Evolutionary conservation across 1,140 invertebrate species (phyloP).

Genomic region (Aculops lycopersici): DNA sequence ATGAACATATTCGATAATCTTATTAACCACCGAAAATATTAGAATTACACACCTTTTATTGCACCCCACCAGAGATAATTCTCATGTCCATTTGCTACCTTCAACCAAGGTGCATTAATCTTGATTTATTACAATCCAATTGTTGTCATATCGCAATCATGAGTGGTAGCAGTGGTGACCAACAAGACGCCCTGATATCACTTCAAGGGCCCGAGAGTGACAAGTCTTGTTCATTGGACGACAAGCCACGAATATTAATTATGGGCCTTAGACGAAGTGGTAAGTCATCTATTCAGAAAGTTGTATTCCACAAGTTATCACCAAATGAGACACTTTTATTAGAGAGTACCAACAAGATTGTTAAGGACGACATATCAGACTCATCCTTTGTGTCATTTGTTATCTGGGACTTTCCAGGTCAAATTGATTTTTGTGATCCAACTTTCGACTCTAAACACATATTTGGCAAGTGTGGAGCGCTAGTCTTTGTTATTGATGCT

Average conservation of each 20-base stretch:
- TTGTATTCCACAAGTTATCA: constrained; percentile 99
- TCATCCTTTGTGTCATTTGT: constrained; percentile 97
- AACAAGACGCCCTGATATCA: too few relatives aligned
- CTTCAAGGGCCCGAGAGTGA: too few relatives aligned
- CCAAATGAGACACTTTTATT: constrained; percentile 97
- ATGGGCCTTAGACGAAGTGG: constrained; percentile 88
- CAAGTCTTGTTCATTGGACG: constrained; percentile 30
- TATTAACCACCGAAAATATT: too few relatives aligned
- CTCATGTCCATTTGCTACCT: too few relatives aligned
- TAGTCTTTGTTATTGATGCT: constrained; percentile 97
- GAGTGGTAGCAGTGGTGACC: too few relatives aligned
- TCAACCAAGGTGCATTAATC: too few relatives aligned
- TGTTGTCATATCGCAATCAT: too few relatives aligned
- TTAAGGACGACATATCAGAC: constrained; percentile 66
- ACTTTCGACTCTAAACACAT: constrained; percentile 64
- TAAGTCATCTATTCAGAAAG: constrained; percentile 99
- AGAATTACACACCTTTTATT: too few relatives aligned
- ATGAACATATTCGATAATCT: too few relatives aligned
- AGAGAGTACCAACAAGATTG: constrained; percentile 90
- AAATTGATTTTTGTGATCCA: constrained; percentile 86
- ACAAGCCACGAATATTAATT: constrained; percentile 63
- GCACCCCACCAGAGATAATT: too few relatives aligned
- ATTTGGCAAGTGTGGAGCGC: constrained; percentile 32
- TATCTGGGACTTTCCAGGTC: constrained; percentile 97
- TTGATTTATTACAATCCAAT: too few relatives aligned